These are phyloP conservation scores for Lacanobia oleracea DNA, from an alignment of 2,888 invertebrate species.

Conservation along the genomic window DNA sequence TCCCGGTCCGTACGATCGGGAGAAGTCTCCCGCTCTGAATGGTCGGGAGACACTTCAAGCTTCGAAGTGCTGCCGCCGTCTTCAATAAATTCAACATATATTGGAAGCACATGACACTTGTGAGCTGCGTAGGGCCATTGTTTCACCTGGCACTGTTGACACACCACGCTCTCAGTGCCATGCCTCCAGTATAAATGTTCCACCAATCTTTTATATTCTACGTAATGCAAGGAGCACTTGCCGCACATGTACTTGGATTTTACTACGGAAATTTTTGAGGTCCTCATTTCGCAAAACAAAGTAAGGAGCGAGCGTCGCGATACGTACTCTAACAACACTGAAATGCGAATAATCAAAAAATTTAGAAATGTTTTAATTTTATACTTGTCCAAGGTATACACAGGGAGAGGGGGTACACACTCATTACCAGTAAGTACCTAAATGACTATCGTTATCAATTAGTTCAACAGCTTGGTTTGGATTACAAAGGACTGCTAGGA, in stretches of 20 bases:
- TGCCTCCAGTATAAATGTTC: conserved; percentile 84
- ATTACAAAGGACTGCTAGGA: conserved; percentile 20
- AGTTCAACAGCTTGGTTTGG: conserved; percentile 35
- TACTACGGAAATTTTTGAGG: conserved; percentile 64
- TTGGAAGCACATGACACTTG: conserved; percentile 79
- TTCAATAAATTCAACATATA: conserved; percentile 60
- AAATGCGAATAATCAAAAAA: conserved; percentile 14
- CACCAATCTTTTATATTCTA: conserved; percentile 76
- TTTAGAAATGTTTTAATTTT: conserved; percentile 28
- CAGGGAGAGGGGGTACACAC: conserved; percentile 24
- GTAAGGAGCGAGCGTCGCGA: conserved; percentile 32
- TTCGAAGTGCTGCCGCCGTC: conserved; percentile 54
- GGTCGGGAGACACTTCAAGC: conserved; percentile 53
- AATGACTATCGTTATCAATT: conserved; percentile 52
- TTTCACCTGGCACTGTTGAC: conserved; percentile 74
- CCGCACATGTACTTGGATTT: conserved; percentile 73
- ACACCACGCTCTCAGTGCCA: conserved; percentile 79
- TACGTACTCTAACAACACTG: conserved; percentile 22
- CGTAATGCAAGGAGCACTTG: conserved; percentile 75
- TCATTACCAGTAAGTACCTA: conserved; percentile 49
- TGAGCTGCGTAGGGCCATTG: conserved; percentile 80
- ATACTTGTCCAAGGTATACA: conserved; percentile 39
- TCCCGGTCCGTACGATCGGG: conserved; percentile 41
- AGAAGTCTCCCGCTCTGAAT: conserved; percentile 63
- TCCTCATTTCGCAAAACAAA: conserved; percentile 65